Conservation (phyloP, 2,888 invertebrate species). For the Neuroscelio doddi region DNA sequence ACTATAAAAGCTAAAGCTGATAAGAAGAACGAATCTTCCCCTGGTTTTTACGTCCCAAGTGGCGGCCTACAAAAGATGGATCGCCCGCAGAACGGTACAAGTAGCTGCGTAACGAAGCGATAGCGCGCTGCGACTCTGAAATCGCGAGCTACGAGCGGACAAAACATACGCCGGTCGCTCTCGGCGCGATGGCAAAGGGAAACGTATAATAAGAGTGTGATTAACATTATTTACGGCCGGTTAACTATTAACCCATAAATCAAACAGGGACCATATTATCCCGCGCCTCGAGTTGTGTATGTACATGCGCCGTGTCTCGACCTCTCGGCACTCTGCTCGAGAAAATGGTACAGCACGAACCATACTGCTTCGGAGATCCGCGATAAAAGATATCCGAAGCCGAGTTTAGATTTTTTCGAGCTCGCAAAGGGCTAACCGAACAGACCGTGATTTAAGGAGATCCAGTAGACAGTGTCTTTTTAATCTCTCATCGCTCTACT, state of each 20-base stretch:
- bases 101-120: constrained; percentile 39
- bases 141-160: no score
- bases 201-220: constrained; percentile 72
- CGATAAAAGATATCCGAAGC: constrained; percentile 42
- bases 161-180: constrained; percentile 56
- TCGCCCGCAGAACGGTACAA: constrained; percentile 19
- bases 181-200: constrained; percentile 52
- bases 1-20: constrained; percentile 1
- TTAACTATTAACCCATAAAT: constrained; percentile 72
- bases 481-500: constrained; percentile 43
- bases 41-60: constrained; percentile 27
- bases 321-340: constrained; percentile 38
- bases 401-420: constrained; percentile 37
- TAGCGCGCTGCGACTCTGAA: constrained; percentile 40
- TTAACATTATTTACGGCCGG: constrained; percentile 72
- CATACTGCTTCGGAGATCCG: constrained; percentile 35
- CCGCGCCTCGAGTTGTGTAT: constrained; percentile 50
- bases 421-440: constrained; percentile 32
- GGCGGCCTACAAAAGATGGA: constrained; percentile 25
- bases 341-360: constrained; percentile 47
- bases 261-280: constrained; percentile 63
- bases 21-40: constrained; percentile 28
- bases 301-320: constrained; percentile 51
- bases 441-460: constrained; percentile 41
- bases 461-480: constrained; percentile 40